Evolutionary conservation across 2,113 vertebrate species (phyloP).

Genomic region (Rhipidura dahli): DNA sequence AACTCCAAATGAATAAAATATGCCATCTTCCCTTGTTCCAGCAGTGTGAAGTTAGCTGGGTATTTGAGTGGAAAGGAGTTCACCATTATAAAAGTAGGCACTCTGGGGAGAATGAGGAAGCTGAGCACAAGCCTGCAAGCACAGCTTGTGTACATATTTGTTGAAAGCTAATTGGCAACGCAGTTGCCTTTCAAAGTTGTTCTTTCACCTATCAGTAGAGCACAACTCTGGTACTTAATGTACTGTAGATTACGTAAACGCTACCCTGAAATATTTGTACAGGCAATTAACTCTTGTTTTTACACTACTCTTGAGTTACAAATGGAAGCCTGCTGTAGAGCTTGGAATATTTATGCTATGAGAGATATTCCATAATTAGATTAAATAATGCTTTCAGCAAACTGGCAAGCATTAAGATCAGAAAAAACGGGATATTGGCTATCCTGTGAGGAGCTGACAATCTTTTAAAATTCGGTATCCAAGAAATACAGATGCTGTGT

Average conservation of each 20-base stretch:
- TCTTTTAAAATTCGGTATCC: not conserved
- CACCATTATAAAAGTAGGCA: slow-evolving; percentile 5
- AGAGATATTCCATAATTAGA: slow-evolving; percentile 30
- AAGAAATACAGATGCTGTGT: not conserved
- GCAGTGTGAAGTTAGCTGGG: not conserved
- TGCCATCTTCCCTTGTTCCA: not conserved
- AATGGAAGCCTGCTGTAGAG: slow-evolving; percentile 50
- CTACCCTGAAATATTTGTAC: slow-evolving; percentile 69
- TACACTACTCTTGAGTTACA: slow-evolving; percentile 47
- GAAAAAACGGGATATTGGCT: not conserved
- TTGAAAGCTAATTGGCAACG: slow-evolving; percentile 70
- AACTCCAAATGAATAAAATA: not conserved
- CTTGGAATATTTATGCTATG: slow-evolving; percentile 21
- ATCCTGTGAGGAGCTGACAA: not conserved
- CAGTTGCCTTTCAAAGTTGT: slow-evolving; percentile 67
- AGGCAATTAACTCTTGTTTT: slow-evolving; percentile 71
- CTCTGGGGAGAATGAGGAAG: slow-evolving; percentile 43
- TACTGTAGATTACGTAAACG: slow-evolving; percentile 70
- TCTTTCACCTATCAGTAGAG: slow-evolving; percentile 70
- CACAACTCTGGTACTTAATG: slow-evolving; percentile 71
- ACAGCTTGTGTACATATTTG: slow-evolving; percentile 75
- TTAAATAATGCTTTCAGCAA: not conserved
- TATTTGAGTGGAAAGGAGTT: not conserved
- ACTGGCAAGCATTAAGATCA: not conserved
- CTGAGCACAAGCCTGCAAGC: slow-evolving; percentile 20